Evolutionary conservation across 2,113 vertebrate species (phyloP).

Genomic region (Aythya baeri): DNA sequence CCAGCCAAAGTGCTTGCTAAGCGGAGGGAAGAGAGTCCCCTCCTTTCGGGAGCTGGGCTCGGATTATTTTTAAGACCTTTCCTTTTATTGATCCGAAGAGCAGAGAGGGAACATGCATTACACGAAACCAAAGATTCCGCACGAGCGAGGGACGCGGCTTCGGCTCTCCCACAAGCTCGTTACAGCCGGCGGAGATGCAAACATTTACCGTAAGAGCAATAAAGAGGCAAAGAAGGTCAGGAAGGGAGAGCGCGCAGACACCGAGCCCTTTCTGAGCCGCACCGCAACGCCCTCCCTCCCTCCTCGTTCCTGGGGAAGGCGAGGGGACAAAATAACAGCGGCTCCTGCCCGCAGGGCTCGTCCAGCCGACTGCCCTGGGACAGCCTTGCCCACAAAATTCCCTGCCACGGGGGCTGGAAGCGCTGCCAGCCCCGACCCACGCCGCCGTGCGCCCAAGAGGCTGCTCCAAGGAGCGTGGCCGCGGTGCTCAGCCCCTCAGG

Average conservation of each 20-base stretch:
- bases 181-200: neutral
- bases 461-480: too few relatives aligned
- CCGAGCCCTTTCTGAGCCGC: neutral
- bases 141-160: neutral
- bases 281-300: too few relatives aligned
- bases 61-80: neutral
- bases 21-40: neutral
- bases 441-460: too few relatives aligned
- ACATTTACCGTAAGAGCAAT: constrained; percentile 27
- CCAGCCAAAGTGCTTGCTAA: neutral
- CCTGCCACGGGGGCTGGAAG: too few relatives aligned
- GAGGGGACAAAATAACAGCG: neutral
- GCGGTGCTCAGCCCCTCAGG: too few relatives aligned
- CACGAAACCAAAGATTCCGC: neutral
- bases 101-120: neutral
- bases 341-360: neutral
- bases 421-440: too few relatives aligned
- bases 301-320: neutral
- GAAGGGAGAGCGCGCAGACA: neutral
- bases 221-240: neutral
- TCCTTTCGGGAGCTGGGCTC: neutral
- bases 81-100: constrained; percentile 19
- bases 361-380: neutral
- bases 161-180: constrained; percentile 14
- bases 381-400: too few relatives aligned